A percentile compares a stretch with the other conserved stretches of the same genome.
Conservation (phyloP, 2,113 vertebrate species). For the Hemicordylus capensis region DNA sequence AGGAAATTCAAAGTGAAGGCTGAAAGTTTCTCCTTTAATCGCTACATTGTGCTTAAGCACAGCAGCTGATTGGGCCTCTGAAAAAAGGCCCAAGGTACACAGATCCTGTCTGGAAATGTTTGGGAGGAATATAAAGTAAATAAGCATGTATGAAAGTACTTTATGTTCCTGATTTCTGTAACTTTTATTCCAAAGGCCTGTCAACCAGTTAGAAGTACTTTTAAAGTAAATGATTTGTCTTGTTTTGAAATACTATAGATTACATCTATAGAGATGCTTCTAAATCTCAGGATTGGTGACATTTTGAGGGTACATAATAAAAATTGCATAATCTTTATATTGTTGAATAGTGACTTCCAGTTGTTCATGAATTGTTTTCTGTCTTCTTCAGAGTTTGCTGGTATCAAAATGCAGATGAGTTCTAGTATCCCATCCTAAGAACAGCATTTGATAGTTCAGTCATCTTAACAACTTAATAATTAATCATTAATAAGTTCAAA, state of each 20-base stretch:
- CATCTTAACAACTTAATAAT: background rate
- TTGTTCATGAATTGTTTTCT: background rate
- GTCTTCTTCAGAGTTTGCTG: background rate
- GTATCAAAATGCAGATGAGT: too few species aligned
- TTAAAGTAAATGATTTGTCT: background rate
- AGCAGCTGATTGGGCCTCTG: conserved; percentile 10
- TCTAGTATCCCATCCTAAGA: background rate
- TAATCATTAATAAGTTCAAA: too few species aligned
- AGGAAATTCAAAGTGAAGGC: conserved; percentile 37
- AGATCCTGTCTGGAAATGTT: background rate
- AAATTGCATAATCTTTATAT: background rate
- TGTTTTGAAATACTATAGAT: background rate
- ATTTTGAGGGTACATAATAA: background rate
- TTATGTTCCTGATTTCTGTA: background rate
- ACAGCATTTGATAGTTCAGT: background rate
- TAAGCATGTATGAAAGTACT: background rate
- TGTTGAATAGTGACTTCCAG: background rate
- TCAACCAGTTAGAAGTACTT: background rate
- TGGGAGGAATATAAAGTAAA: conserved; percentile 23
- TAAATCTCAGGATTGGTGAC: background rate
- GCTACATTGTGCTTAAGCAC: conserved; percentile 3
- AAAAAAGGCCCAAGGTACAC: background rate
- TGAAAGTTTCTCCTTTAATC: conserved; percentile 32
- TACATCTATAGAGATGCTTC: background rate
- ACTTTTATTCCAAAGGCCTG: background rate